phyloP scores from a whole-genome alignment of 2,888 invertebrate species.

The Gibbula magus region DNA sequence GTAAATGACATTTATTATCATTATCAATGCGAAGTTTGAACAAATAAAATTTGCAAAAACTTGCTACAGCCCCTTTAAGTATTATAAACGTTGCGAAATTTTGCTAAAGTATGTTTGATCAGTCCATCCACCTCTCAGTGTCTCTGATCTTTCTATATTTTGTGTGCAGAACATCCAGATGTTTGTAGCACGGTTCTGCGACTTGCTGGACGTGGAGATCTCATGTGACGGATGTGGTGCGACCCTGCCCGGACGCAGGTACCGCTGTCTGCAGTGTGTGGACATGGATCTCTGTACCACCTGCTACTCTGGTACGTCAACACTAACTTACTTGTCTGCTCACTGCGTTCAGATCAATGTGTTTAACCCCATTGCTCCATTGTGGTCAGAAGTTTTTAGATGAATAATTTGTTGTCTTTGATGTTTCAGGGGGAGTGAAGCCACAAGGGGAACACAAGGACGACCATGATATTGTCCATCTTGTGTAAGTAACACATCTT shows the following conservation, averaged over 20 bases:
- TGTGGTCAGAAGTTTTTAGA: not conserved
- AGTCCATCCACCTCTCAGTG: not conserved
- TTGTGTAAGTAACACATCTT: conserved; percentile 64
- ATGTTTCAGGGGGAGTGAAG: conserved; percentile 65
- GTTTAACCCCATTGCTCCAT: not conserved
- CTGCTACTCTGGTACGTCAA: conserved; percentile 64
- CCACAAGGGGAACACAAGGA: conserved; percentile 70
- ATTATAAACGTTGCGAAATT: no score
- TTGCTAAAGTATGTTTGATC: not conserved
- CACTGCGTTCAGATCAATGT: not conserved
- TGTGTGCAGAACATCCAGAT: conserved; percentile 68
- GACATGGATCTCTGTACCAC: conserved; percentile 74
- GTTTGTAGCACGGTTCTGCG: conserved; percentile 73
- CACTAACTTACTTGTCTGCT: not conserved
- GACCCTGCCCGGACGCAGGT: conserved; percentile 70
- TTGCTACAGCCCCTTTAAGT: not conserved
- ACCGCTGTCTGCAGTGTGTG: conserved; percentile 72
- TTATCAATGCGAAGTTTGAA: no score
- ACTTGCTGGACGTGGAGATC: conserved; percentile 72
- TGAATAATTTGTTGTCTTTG: not conserved
- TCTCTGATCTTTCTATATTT: not conserved
- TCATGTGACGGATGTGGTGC: conserved; percentile 73
- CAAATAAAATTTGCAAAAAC: no score
- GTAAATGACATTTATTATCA: not conserved
- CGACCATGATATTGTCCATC: conserved; percentile 72